phyloP scores from a whole-genome alignment of 2,113 vertebrate species.

The Anguilla rostrata region DNA sequence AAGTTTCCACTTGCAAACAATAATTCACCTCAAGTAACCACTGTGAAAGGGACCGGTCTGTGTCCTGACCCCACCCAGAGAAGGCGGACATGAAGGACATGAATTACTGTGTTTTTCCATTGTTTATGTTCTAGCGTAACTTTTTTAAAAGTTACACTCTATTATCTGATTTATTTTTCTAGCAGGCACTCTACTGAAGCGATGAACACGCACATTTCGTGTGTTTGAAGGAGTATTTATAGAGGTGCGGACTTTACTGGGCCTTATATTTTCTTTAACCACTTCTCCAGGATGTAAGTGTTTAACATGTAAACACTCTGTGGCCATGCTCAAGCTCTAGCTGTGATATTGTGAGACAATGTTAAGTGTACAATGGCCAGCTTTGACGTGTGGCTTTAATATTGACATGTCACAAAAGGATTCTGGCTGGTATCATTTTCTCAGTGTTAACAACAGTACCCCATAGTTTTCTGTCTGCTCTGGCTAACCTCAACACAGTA shows the following conservation, averaged over 20 bases:
- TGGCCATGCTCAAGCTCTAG: background rate
- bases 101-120: background rate
- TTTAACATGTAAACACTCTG: too few species aligned
- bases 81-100: background rate
- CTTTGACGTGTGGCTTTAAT: background rate
- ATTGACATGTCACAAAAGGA: background rate
- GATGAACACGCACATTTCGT: background rate
- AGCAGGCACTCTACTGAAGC: background rate
- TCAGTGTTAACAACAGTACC: background rate
- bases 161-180: background rate
- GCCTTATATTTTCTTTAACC: too few species aligned
- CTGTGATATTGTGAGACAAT: background rate
- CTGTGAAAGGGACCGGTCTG: conserved; percentile 46
- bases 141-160: background rate
- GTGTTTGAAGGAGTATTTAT: background rate
- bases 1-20: conserved; percentile 75
- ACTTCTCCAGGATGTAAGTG: too few species aligned
- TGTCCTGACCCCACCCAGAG: background rate
- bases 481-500: background rate
- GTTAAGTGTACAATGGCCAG: background rate
- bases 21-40: conserved; percentile 73
- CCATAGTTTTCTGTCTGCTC: background rate
- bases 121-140: background rate
- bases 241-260: background rate
- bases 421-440: background rate